These are phyloP conservation scores for Chorisops tibialis DNA, from an alignment of 2,888 invertebrate genomes.

Conservation along the genomic window DNA sequence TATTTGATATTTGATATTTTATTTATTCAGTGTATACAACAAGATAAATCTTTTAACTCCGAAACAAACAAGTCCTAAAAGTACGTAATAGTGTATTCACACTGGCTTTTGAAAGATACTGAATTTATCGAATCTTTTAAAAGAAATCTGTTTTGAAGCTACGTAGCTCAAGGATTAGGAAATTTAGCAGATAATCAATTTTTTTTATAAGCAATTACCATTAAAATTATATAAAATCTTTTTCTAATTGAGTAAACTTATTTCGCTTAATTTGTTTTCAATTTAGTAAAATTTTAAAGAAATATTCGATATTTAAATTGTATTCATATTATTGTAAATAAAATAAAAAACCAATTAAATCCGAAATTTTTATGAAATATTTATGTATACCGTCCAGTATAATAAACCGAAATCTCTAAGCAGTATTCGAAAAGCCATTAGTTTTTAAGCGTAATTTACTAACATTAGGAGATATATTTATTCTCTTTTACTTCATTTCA, in stretches of 20 bases:
- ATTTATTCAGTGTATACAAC: no score
- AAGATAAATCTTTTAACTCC: no score
- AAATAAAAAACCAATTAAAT: conserved; percentile 16
- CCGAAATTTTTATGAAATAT: conserved; percentile 27
- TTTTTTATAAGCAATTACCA: no score
- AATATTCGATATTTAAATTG: conserved; percentile 26
- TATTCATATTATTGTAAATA: conserved; percentile 7
- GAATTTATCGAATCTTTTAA: no score
- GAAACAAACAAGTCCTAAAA: no score
- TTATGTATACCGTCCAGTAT: conserved; percentile 45
- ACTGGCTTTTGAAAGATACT: no score
- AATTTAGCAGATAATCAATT: no score
- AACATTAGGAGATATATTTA: conserved; percentile 14
- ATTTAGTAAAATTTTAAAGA: conserved; percentile 16
- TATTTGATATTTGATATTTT: no score
- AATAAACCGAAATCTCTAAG: conserved; percentile 54
- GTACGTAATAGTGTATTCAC: no score
- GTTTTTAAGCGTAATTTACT: conserved; percentile 31
- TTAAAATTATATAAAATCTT: no score
- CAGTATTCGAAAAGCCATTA: conserved; percentile 55
- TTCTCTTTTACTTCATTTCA: neutral
- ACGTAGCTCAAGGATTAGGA: no score
- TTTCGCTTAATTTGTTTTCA: conserved; percentile 8
- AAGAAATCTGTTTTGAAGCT: no score
- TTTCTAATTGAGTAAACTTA: neutral